Base-by-base conservation (phyloP, 2,113 vertebrate species). In the Channa argus region DNA sequence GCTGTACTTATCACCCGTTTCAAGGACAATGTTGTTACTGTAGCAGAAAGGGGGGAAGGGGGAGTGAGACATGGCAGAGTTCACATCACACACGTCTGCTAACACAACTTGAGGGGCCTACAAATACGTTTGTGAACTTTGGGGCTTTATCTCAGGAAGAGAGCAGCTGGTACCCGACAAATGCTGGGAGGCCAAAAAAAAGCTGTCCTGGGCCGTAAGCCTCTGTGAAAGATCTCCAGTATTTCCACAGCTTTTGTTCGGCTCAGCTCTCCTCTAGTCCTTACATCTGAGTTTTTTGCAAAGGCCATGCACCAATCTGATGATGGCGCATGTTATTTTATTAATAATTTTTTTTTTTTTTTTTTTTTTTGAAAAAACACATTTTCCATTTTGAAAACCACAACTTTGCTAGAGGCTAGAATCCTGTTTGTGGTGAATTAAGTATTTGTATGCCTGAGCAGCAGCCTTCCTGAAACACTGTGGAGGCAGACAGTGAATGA, bases 21-120 rank as follows among this genome's bases (percentile, higher is more conserved):
- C 95, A 85, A 99, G 93, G 54, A 92, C 92, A 5, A 96, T 88
- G 34, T 95, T 94, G 49, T 96, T 96, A 86, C 98, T 99, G 89
- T 6, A 80, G 61, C 39, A 52, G 71, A 60, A 41, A 41, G 41
- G 49, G 62, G n/a, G 36, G 34, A 8, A 11, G 56, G 5, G 60
- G 14, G 44, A 38, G 60, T 45, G 47, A 62, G 41, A 77, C 43
- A 79, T 38, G 61, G 13, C 6, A 14, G 55, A 54, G 56, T 72
- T 71, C 12, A 76, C 7, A 54, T 75, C 72, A 49, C 41, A 44
- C 50, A 34, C 0, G 7, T 60, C 66, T 51, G 41, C 54, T 69
- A 47, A 58, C 47, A 64, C 44, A 71, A 59, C 69, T 58, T 41
- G 47, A 77, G 39, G 12, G 45, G 56, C 39, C 47, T 44, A 15